These are phyloP conservation scores for Anthonomus grandis DNA, from an alignment of 1,140 invertebrate species.

Conservation along the genomic window DNA sequence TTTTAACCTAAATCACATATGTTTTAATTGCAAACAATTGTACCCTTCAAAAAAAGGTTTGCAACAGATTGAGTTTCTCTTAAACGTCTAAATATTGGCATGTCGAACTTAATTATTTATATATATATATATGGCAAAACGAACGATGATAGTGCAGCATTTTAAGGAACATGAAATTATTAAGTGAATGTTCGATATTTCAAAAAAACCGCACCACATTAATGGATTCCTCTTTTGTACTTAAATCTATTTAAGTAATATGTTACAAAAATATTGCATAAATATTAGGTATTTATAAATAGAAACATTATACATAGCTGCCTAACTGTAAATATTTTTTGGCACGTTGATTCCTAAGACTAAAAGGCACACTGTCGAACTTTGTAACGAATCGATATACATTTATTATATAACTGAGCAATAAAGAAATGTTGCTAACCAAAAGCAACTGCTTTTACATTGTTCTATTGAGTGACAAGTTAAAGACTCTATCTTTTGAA, in stretches of 20 bases:
- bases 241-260: conserved; percentile 18
- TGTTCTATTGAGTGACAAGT: neutral
- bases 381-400: conserved; percentile 21
- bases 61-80: neutral
- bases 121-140: conserved; percentile 1
- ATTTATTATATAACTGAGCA: conserved; percentile 12
- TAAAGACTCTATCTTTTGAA: neutral
- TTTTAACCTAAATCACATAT: conserved; percentile 22
- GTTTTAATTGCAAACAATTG: conserved; percentile 11
- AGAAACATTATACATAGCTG: conserved; percentile 20
- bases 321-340: conserved; percentile 27
- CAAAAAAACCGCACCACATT: neutral
- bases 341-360: conserved; percentile 19
- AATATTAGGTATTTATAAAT: conserved; percentile 19
- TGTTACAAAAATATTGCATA: conserved; percentile 28
- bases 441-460: neutral
- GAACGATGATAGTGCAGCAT: no score
- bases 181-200: no score
- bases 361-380: conserved; percentile 25
- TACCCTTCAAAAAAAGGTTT: conserved; percentile 6
- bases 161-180: no score
- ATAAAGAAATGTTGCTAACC: neutral
- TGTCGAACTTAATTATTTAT: neutral
- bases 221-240: conserved; percentile 2
- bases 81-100: neutral